Conservation (phyloP, 2,113 vertebrate genomes). For the Callipepla californica region DNA sequence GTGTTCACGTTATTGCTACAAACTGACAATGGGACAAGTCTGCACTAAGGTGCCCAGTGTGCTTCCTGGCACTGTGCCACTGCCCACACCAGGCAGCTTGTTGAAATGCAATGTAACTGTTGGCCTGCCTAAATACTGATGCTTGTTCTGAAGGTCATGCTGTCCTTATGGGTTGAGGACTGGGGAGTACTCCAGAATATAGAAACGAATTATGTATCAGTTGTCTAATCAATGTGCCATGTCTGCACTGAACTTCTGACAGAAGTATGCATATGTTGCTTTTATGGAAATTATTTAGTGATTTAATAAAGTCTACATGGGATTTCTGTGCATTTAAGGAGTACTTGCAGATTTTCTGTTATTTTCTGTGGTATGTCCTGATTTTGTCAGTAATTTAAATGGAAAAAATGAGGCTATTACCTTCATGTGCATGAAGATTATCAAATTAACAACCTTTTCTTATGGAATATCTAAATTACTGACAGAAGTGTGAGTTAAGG, state of each 20-base stretch:
- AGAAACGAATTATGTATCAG: neutral
- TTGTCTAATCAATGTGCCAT: neutral
- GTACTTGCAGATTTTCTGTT: neutral
- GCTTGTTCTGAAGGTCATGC: neutral
- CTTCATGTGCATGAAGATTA: neutral
- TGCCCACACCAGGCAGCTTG: neutral
- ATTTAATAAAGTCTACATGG: neutral
- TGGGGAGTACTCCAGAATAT: neutral
- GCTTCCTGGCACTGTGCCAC: neutral
- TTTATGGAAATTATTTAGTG: neutral
- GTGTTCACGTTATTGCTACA: neutral
- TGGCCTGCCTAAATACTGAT: neutral
- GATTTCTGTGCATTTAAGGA: neutral
- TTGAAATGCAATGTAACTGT: too few species aligned
- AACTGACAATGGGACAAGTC: neutral
- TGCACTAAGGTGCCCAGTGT: neutral
- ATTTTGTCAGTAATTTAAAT: neutral
- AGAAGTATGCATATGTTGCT: neutral
- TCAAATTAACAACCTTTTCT: neutral
- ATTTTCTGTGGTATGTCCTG: neutral
- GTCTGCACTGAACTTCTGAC: neutral
- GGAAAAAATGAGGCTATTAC: neutral
- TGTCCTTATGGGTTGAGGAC: neutral
- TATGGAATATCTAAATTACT: neutral
- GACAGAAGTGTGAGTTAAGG: neutral